Conservation (phyloP, 2,797 vertebrate species). For the Apodemus agrarius region DNA sequence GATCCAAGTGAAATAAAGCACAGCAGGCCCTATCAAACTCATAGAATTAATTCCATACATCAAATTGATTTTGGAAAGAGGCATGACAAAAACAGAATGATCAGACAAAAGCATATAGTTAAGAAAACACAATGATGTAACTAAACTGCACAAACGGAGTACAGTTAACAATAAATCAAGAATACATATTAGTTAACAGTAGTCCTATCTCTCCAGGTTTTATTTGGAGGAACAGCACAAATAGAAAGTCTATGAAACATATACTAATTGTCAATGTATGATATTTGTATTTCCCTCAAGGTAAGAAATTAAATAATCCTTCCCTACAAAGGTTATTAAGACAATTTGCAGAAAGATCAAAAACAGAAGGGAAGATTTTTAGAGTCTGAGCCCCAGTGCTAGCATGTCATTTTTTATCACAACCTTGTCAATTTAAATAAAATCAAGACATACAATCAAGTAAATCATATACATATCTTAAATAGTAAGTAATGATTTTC, state of each 20-base stretch:
- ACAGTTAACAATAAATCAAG: constrained; percentile 9
- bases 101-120: constrained; percentile 2
- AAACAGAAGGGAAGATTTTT: not conserved
- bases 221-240: constrained; percentile 1
- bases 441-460: not conserved
- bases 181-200: constrained; percentile 9
- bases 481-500: constrained; percentile 27
- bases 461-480: not conserved
- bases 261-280: not conserved
- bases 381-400: not conserved
- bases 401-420: not conserved
- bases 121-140: constrained; percentile 35
- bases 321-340: not conserved
- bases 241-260: constrained; percentile 8
- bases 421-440: constrained; percentile 19
- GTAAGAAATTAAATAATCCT: constrained; percentile 5
- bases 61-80: constrained; percentile 50
- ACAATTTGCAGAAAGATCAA: not conserved
- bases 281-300: not conserved
- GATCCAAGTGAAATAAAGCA: not conserved
- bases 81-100: constrained; percentile 7
- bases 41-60: not conserved
- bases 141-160: not conserved
- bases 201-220: not conserved
- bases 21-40: not conserved